Base-by-base conservation (phyloP, 35 echinoderm and acorn worm genomes). In the Acanthaster planci region DNA sequence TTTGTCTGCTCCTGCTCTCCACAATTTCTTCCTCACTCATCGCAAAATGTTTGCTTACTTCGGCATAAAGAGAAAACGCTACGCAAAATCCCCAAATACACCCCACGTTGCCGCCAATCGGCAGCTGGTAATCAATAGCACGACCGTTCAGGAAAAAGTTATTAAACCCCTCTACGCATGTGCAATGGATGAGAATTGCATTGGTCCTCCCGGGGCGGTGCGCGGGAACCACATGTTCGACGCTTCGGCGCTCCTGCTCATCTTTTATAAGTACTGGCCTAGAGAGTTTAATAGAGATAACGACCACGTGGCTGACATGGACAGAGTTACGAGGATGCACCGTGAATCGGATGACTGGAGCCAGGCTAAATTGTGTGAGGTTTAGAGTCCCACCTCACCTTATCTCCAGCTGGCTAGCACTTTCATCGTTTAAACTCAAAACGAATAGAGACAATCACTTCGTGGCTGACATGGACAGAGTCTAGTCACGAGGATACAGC, bases 41-140 rank as follows among this genome's bases (percentile, higher is more conserved):
- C 39, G 53, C 9, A 8, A 21, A n/a, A 81, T 91, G 84, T 95
- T 83, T 57, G 17, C 39, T 7, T 29, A 83, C 19, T 77, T 95
- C 7, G 93, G 88, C 0, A 80, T 95, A 23, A 75, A 95, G 44
- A 79, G 67, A 27, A 84, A 78, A 26, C 39, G 84, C 29, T 95
- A 95, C 67, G 84, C 60, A 42, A 1, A 79, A 14, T 78, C 84
- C 3, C 6, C 37, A 15, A 31, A 86, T 38, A 42, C 88, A 10
- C 88, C 89, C 54, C 89, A 95, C 32, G 36, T 68, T 1, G 77
- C 89, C 4, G 93, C 88, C 47, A 91, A 91, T 57, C 85, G 93
- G 18, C 93, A 87, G 57, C 80, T 95, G 14, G 84, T 84, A 29
- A 67, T 95, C 17, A 95, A 95, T 56, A 91, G 89, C 32, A 84